A percentile compares a stretch with the other conserved stretches of the same genome.
These are phyloP conservation scores for Conger conger DNA, from an alignment of 2,113 vertebrate genomes.

Conservation along the genomic window DNA sequence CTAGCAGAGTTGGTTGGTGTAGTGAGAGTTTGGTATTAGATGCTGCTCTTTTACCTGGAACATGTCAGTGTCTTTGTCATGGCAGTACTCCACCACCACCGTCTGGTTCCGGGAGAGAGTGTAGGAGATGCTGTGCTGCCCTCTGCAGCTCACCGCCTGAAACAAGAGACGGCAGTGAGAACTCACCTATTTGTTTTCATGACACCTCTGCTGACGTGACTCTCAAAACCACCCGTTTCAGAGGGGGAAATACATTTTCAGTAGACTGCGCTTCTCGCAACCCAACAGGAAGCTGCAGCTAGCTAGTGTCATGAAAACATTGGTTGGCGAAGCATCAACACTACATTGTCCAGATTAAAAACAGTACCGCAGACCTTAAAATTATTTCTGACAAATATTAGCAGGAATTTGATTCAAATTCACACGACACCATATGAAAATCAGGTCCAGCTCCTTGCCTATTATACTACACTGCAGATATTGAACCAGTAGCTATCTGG, in stretches of 20 bases:
- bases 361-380: too few species aligned
- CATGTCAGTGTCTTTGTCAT: conserved; percentile 97
- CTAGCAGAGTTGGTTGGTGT: background rate
- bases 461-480: too few species aligned
- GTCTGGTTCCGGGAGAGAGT: conserved; percentile 94
- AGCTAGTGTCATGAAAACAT: too few species aligned
- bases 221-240: background rate
- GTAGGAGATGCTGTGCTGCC: conserved; percentile 96
- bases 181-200: conserved; percentile 21
- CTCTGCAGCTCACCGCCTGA: conserved; percentile 92
- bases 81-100: conserved; percentile 94
- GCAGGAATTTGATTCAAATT: too few species aligned
- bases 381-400: too few species aligned
- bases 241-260: background rate
- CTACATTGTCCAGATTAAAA: too few species aligned
- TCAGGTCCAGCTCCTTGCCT: too few species aligned
- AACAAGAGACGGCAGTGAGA: conserved; percentile 38
- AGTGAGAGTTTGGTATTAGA: background rate
- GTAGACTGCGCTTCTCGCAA: background rate
- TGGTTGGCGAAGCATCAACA: too few species aligned
- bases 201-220: background rate
- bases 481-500: too few species aligned
- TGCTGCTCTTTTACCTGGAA: conserved; percentile 83
- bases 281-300: too few species aligned
- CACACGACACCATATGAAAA: too few species aligned